phyloP scores from a whole-genome alignment of 2,797 vertebrate genomes.

The Poecilia gillii region DNA sequence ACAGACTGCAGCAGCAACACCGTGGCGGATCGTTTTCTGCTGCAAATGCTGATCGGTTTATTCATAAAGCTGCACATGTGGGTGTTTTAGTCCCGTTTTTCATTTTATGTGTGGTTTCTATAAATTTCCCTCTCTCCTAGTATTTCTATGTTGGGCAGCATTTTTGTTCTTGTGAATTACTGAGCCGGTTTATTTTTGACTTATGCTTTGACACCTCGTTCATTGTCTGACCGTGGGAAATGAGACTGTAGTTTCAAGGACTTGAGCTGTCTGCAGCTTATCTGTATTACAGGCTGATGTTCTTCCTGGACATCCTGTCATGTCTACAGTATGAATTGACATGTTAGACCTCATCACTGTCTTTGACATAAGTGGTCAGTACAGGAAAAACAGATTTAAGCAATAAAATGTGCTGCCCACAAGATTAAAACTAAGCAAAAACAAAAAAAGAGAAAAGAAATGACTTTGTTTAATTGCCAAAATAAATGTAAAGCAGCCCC shows the following conservation, averaged over 20 bases:
- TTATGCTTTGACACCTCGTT: not conserved
- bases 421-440: not conserved
- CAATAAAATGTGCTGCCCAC: not conserved
- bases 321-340: not conserved
- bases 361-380: not conserved
- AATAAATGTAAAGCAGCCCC: not conserved
- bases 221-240: not conserved
- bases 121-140: not conserved
- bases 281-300: not conserved
- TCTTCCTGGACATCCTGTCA: not conserved
- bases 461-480: not conserved
- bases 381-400: not conserved
- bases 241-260: not conserved
- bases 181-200: not conserved
- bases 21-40: conserved; percentile 17
- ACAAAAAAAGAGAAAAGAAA: not conserved
- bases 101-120: not conserved
- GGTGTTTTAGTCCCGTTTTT: not conserved
- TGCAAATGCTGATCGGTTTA: conserved; percentile 8
- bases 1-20: conserved; percentile 21
- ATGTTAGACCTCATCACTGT: not conserved
- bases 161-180: not conserved
- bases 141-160: not conserved
- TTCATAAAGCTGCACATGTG: not conserved
- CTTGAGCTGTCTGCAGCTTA: not conserved